phyloP scores from a whole-genome alignment of 1,140 invertebrate genomes.

The Achatina immaculata region DNA sequence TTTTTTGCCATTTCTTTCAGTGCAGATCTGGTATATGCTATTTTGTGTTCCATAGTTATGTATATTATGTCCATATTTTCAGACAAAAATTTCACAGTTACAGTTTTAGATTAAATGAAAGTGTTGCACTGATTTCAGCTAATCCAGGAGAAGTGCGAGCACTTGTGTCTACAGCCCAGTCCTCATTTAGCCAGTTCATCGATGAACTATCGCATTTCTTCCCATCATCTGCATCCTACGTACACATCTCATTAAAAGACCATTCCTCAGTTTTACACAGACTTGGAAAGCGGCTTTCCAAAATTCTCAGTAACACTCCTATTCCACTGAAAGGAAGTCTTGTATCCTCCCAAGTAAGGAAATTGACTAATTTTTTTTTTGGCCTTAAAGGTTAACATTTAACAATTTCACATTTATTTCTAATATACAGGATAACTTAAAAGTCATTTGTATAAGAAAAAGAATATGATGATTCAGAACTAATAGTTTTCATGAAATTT shows the following conservation, averaged over 20 bases:
- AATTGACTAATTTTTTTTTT: neutral
- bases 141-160: conserved; percentile 54
- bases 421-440: too few relatives aligned
- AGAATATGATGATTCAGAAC: too few relatives aligned
- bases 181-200: conserved; percentile 60
- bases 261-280: conserved; percentile 54
- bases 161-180: conserved; percentile 59
- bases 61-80: too few relatives aligned
- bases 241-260: conserved; percentile 51
- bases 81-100: too few relatives aligned
- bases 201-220: conserved; percentile 59
- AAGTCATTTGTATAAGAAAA: too few relatives aligned
- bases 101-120: too few relatives aligned
- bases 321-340: conserved; percentile 49
- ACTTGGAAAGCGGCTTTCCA: conserved; percentile 52
- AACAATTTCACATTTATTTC: too few relatives aligned
- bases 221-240: conserved; percentile 47
- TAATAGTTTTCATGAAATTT: too few relatives aligned
- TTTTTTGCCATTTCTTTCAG: too few relatives aligned
- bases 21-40: too few relatives aligned
- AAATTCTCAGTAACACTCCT: conserved; percentile 40
- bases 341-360: conserved; percentile 51
- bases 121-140: conserved; percentile 41
- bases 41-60: too few relatives aligned
- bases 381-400: too few relatives aligned